Evolutionary conservation across 1,140 invertebrate species (phyloP), one percentile per base, ranked within the genome.

Genomic region (Medauroidea extradentata): DNA sequence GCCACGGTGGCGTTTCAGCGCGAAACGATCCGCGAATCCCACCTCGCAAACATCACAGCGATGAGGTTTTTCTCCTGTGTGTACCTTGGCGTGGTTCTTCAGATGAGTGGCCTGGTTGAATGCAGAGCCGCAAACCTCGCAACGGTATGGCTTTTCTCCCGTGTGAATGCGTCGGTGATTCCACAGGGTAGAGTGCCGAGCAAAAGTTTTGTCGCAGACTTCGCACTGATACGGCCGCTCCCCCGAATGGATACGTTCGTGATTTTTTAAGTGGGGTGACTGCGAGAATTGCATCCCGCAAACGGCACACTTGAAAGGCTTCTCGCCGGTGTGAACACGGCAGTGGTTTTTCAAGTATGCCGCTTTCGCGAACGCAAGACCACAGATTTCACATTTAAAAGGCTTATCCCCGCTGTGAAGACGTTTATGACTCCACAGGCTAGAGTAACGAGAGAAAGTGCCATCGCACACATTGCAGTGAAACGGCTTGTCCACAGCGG

Each of bases 91-190:
- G 63, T 92, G 89, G 75, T 91, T 91, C 71, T 91, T 91, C 23
- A 91, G 75, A 75, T 92, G 89, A n/a, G 89, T 90, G 1, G 89
- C 89, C 75, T 91, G 90, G 72, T 89, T 91, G 67, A 92, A 92
- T 23, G 88, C 88, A 5, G 88, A 90, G 1, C 88, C 88, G 67
- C 89, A 92, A 29, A 88, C 88, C 52, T 89, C 88, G 75, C 90
- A 92, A 63, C 84, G 84, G 67, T 92, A 92, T 9, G 91, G 91
- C 73, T 93, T 93, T 77, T 94, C 91, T 16, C 91, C 91, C 3
- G 93, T 98, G 72, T 98, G 96, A 61, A 98, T 97, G 57, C 94
- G 84, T 43, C 93, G 81, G 72, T 97, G 94, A 73, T 93, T 93
- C 88, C 90, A 93, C 39, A 94, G 75, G 1, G 90, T 94, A 24